phyloP scores from a whole-genome alignment of 2,113 vertebrate genomes.

The Cavia aperea region DNA sequence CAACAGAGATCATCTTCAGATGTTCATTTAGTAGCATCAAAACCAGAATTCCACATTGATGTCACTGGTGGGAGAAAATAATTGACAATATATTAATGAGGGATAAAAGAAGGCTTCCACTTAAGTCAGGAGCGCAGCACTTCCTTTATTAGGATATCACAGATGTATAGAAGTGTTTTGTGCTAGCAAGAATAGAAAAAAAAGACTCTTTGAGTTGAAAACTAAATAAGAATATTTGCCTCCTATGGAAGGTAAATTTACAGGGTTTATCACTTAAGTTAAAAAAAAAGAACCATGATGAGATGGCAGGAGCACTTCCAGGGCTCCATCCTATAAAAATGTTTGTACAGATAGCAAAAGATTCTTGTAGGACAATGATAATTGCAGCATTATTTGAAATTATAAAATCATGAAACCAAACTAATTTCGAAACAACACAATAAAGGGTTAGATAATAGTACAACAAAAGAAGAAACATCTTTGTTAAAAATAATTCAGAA shows the following conservation, averaged over 20 bases:
- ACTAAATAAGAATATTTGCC: background rate
- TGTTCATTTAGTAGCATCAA: too few species aligned
- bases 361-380: background rate
- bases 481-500: background rate
- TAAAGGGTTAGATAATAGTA: background rate
- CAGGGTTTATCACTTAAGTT: background rate
- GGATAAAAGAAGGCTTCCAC: background rate
- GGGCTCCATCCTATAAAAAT: background rate
- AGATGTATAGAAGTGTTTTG: background rate
- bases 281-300: background rate
- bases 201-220: background rate
- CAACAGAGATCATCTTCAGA: too few species aligned
- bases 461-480: background rate
- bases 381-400: background rate
- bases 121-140: background rate
- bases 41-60: background rate
- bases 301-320: background rate
- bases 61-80: background rate
- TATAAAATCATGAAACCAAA: background rate
- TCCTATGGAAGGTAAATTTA: background rate
- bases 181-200: background rate
- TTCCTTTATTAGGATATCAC: background rate
- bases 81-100: background rate
- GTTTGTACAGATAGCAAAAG: background rate
- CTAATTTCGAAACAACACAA: background rate